A percentile compares a stretch with the other conserved stretches of the same genome.
These are phyloP conservation scores for Esox niger DNA, from an alignment of 2,113 vertebrate genomes.

Conservation along the genomic window DNA sequence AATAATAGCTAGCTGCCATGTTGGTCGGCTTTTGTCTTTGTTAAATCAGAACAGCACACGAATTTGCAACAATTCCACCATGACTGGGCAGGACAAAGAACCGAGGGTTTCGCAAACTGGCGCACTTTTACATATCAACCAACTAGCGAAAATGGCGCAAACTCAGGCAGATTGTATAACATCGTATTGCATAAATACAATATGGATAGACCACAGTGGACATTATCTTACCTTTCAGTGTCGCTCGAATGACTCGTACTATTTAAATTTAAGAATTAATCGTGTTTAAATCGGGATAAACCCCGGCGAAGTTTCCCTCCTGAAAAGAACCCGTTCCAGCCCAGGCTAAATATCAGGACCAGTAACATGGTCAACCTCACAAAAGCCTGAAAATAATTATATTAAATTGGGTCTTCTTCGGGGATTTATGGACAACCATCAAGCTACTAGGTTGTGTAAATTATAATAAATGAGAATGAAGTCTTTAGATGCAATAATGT, in stretches of 20 bases:
- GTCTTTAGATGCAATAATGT: background rate
- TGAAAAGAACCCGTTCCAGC: slow-evolving; percentile 75
- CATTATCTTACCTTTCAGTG: slow-evolving; percentile 64
- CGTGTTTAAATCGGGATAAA: slow-evolving; percentile 73
- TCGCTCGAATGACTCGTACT: slow-evolving; percentile 53
- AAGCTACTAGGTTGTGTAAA: no score
- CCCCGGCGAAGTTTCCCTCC: slow-evolving; percentile 78
- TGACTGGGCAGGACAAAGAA: slow-evolving; percentile 73
- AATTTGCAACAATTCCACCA: slow-evolving; percentile 11
- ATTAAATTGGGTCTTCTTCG: background rate
- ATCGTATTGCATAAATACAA: slow-evolving; percentile 25
- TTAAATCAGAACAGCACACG: slow-evolving; percentile 2
- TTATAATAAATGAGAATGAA: background rate
- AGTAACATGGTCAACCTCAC: slow-evolving; percentile 7
- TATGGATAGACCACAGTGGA: background rate
- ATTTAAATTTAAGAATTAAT: slow-evolving; percentile 55
- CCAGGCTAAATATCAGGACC: slow-evolving; percentile 66
- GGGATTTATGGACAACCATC: background rate
- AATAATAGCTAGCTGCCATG: background rate
- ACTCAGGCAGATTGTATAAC: slow-evolving; percentile 52
- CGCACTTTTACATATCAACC: slow-evolving; percentile 70
- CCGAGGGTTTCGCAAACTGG: slow-evolving; percentile 58
- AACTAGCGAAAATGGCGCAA: slow-evolving; percentile 73
- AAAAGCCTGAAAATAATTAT: slow-evolving; percentile 33
- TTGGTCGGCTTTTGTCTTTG: background rate